Base-by-base conservation (phyloP, 1,140 invertebrate genomes). In the Brachionus rotundiformis region DNA sequence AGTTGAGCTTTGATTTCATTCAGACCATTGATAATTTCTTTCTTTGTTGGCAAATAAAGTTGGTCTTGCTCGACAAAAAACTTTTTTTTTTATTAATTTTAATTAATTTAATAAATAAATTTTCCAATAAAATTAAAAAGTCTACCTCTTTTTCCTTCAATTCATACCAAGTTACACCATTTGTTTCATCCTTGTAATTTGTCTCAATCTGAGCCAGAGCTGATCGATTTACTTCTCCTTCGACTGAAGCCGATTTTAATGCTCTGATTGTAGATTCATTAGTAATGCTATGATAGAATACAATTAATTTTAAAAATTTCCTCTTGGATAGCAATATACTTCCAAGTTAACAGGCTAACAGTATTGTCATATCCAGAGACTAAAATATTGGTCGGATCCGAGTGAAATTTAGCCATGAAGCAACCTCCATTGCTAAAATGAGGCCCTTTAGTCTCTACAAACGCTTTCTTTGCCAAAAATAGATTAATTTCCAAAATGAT, bases 371-470 rank as follows among this genome's bases (percentile, higher is more conserved):
- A 39, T 16, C 76, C 76, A 27, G 23, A 8, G 0, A 63, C 27
- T 27, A 79, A 23, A 39, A 79, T 59, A 59, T 6, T 59, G 4
- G 31, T 23, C 7, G 19, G 23, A 63, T 79, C 76, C 16, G 16
- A 36, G n/a, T 59, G 47, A 63, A 79, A 79, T 36, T 11, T 63
- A 4, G 36, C 47, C 29, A 59, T 59, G 13, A 11, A 23, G 16
- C 29, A 79, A 7, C 76, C 76, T 23, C 76, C 76, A 16, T 79
- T 79, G n/a, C 6, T 59, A 29, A 59, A 63, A 59, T 79, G 76
- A 27, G 76, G 47, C 4, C 59, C 76, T 79, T 63, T 63, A 10
- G 16, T 16, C 19, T 54, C 76, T n/a, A 39, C 33, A 79, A 39
- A 79, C 7, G 10, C 13, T 59, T 27, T 23, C 76, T 79, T 29